Percentiles rank a stretch among this genome's conserved stretches.
These are phyloP conservation scores for Ariopsis seemanni DNA, from an alignment of 2,113 vertebrate genomes.

Conservation along the genomic window DNA sequence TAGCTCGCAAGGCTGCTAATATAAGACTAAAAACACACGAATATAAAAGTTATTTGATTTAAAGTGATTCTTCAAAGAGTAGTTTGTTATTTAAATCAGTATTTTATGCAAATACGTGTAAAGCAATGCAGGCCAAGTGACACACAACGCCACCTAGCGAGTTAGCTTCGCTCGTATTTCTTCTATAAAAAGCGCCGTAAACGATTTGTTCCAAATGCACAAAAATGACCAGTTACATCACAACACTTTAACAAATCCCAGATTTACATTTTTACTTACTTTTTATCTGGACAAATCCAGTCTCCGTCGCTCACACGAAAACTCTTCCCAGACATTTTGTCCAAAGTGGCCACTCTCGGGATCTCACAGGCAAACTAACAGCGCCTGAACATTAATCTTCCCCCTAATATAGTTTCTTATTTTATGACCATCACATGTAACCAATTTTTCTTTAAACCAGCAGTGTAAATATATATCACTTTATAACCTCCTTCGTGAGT, in stretches of 20 bases:
- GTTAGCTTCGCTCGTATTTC: neutral
- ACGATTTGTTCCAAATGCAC: neutral
- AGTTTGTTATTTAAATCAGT: neutral
- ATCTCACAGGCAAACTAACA: neutral
- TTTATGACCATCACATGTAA: neutral
- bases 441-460: neutral
- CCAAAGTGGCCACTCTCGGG: constrained; percentile 33
- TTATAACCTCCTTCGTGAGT: neutral
- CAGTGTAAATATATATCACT: too few species aligned
- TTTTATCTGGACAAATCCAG: constrained; percentile 98
- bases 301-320: constrained; percentile 97
- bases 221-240: too few species aligned
- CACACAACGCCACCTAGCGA: neutral
- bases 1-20: too few species aligned
- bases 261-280: constrained; percentile 74
- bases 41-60: neutral
- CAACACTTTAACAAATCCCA: neutral
- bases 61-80: too few species aligned
- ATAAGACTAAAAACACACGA: too few species aligned
- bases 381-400: neutral
- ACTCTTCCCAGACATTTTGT: constrained; percentile 91
- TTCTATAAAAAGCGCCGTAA: neutral
- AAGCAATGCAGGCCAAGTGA: neutral
- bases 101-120: neutral
- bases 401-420: neutral